Conservation (phyloP, 2,797 vertebrate species). For the Phrynocephalus forsythii region DNA sequence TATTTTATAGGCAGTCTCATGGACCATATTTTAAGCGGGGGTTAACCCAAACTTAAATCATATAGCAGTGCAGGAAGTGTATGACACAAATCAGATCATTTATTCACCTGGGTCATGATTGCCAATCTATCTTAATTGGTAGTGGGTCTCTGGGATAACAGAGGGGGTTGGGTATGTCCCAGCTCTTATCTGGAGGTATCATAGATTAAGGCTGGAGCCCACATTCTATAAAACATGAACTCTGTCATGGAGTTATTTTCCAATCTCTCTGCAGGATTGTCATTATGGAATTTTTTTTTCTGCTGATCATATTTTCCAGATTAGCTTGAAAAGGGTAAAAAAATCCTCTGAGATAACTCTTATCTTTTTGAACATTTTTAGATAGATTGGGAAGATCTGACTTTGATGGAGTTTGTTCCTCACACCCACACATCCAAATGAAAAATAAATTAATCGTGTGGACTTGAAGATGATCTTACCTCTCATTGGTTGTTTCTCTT, state of each 20-base stretch:
- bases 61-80: background rate
- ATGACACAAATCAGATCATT: background rate
- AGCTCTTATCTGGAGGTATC: background rate
- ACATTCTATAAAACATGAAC: background rate
- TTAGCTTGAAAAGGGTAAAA: conserved; percentile 74
- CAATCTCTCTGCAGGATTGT: conserved; percentile 64
- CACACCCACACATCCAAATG: background rate
- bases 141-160: background rate
- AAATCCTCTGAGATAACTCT: conserved; percentile 69
- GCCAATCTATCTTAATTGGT: background rate
- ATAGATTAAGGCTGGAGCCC: background rate
- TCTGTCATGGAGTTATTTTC: background rate
- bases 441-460: conserved; percentile 9
- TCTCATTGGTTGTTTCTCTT: background rate
- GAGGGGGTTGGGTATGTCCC: background rate
- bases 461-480: background rate
- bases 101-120: background rate
- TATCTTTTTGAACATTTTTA: conserved; percentile 79
- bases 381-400: conserved; percentile 72
- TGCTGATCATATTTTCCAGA: conserved; percentile 78
- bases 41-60: background rate
- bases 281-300: conserved; percentile 56
- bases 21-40: background rate
- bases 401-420: conserved; percentile 66
- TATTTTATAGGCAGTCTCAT: background rate